A percentile compares a stretch with the other conserved stretches of the same genome.
phyloP scores from a whole-genome alignment of 2,797 vertebrate genomes.

The Carapus acus region DNA sequence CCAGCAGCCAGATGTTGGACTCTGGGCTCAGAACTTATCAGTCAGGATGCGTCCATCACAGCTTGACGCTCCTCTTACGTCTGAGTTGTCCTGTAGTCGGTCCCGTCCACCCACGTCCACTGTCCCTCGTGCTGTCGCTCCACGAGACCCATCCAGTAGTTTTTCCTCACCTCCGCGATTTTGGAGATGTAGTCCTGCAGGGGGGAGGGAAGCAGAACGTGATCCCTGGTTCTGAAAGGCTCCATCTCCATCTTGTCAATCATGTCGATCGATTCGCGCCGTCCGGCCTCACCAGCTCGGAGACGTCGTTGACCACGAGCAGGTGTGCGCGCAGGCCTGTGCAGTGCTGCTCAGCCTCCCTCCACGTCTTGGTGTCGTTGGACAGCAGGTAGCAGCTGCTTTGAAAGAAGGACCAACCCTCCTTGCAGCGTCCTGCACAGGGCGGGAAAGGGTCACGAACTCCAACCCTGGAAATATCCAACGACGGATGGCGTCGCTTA shows the following conservation, averaged over 20 bases:
- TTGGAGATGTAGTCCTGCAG: constrained; percentile 63
- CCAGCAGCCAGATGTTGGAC: too few species aligned
- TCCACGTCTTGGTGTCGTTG: constrained; percentile 37
- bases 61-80: constrained; percentile 46
- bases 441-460: too few species aligned
- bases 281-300: constrained; percentile 60
- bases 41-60: too few species aligned
- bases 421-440: constrained; percentile 58
- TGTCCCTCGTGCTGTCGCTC: constrained; percentile 56
- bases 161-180: background rate
- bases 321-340: constrained; percentile 46
- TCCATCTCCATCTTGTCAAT: too few species aligned
- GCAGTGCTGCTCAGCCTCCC: constrained; percentile 54
- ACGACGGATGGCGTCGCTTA: too few species aligned
- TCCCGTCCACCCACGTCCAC: constrained; percentile 73
- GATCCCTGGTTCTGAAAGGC: too few species aligned
- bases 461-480: too few species aligned
- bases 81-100: constrained; percentile 45
- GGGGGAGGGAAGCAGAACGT: constrained; percentile 5
- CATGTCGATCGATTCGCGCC: too few species aligned
- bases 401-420: constrained; percentile 57
- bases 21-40: too few species aligned
- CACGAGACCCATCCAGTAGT: constrained; percentile 70
- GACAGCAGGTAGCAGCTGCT: constrained; percentile 62
- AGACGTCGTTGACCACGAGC: constrained; percentile 55